Conservation (phyloP, 2,888 invertebrate species). For the Amblyjoppa fuscipennis region DNA sequence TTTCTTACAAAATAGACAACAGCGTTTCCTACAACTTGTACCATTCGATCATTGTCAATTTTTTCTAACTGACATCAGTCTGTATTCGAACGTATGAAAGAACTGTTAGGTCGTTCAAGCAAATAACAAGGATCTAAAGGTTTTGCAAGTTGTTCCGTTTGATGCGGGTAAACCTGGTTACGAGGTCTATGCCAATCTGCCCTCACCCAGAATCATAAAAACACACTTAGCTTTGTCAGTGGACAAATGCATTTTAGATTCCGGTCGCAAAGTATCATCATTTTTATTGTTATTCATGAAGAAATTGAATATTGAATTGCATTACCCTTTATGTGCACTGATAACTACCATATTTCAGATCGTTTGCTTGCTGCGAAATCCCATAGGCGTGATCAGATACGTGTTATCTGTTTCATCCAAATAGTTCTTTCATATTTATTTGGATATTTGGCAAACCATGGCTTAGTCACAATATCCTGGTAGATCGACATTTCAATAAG, state of each 20-base stretch:
- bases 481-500: too few relatives aligned
- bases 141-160: constrained; percentile 84
- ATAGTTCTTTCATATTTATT: too few relatives aligned
- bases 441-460: too few relatives aligned
- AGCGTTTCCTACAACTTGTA: background rate
- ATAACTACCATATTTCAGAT: constrained; percentile 70
- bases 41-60: background rate
- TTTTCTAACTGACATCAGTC: constrained; percentile 26
- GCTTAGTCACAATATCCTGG: too few relatives aligned
- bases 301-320: background rate
- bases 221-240: constrained; percentile 91
- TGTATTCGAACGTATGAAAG: constrained; percentile 42
- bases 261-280: constrained; percentile 66
- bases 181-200: constrained; percentile 84
- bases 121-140: constrained; percentile 85
- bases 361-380: constrained; percentile 81
- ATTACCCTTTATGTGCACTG: background rate
- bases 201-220: constrained; percentile 87
- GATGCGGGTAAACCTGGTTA: constrained; percentile 88
- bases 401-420: too few relatives aligned
- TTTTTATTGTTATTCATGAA: background rate
- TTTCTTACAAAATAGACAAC: background rate
- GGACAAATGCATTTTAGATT: constrained; percentile 84
- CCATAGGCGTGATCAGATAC: constrained; percentile 40
- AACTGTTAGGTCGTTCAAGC: constrained; percentile 61